These are phyloP conservation scores for Leptopilina syphax DNA, from an alignment of 2,888 invertebrate species.

Conservation along the genomic window DNA sequence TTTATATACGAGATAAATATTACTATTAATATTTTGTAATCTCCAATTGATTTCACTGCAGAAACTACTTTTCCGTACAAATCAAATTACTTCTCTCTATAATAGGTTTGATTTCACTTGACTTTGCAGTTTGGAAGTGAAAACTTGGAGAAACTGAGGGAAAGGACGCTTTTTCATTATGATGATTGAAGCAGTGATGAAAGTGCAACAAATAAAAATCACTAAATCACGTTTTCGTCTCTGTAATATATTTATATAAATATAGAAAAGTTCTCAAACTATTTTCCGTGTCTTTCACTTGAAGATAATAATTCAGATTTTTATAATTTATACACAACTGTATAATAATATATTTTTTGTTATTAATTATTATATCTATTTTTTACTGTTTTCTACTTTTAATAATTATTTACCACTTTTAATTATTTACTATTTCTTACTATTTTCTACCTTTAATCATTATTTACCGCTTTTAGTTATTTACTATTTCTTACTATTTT, in stretches of 20 bases:
- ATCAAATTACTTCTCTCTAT: slow-evolving; percentile 45
- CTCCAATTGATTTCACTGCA: not conserved
- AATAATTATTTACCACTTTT: too few relatives aligned
- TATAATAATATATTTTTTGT: too few relatives aligned
- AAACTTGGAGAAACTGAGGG: slow-evolving; percentile 28
- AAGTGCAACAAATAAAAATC: slow-evolving; percentile 31
- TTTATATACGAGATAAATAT: not conserved
- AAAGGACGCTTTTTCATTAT: slow-evolving; percentile 38
- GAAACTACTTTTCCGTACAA: slow-evolving; percentile 32
- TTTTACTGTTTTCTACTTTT: not conserved
- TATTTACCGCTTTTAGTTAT: too few relatives aligned
- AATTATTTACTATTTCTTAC: too few relatives aligned
- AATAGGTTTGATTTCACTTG: slow-evolving; percentile 40
- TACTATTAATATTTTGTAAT: not conserved
- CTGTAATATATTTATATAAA: slow-evolving; percentile 11
- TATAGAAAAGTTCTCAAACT: too few relatives aligned
- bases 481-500: too few relatives aligned
- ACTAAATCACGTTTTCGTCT: slow-evolving; percentile 21
- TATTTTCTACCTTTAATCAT: too few relatives aligned
- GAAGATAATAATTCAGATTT: too few relatives aligned
- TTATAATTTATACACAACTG: too few relatives aligned
- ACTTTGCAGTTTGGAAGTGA: slow-evolving; percentile 40
- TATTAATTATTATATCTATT: not conserved
- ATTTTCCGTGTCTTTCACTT: too few relatives aligned
- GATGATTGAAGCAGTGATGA: slow-evolving; percentile 28